Evolutionary conservation across 1,140 invertebrate species (phyloP).

Genomic region (Anoplolepis gracilipes): DNA sequence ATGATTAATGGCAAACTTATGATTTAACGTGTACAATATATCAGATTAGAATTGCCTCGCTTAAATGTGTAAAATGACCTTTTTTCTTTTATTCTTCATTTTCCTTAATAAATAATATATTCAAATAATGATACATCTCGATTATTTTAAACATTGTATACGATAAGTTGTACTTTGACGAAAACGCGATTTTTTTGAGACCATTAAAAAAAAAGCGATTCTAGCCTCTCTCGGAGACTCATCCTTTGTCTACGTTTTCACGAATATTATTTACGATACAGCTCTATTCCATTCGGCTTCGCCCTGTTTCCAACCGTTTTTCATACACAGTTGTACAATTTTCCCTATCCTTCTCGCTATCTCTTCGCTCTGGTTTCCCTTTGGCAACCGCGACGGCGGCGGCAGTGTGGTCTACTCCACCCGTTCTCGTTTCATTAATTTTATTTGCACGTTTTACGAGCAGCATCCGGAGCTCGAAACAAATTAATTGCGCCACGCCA

Average conservation of each 20-base stretch:
- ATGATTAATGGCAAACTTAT: no score
- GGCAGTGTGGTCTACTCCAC: conserved; percentile 16
- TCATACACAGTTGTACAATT: conserved; percentile 49
- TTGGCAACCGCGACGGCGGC: conserved; percentile 52
- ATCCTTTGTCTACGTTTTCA: neutral
- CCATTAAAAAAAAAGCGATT: neutral
- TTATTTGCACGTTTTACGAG: conserved; percentile 78
- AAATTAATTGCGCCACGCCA: conserved; percentile 78
- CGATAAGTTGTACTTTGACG: neutral
- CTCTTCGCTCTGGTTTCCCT: conserved; percentile 52
- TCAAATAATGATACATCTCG: neutral
- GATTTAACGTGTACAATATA: conserved; percentile 47
- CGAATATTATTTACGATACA: conserved; percentile 67
- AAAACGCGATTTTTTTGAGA: neutral
- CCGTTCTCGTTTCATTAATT: conserved; percentile 76
- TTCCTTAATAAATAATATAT: neutral
- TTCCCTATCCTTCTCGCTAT: conserved; percentile 30
- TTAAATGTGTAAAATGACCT: neutral
- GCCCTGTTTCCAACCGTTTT: conserved; percentile 47
- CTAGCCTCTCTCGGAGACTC: neutral
- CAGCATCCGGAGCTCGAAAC: conserved; percentile 76
- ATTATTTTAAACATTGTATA: neutral
- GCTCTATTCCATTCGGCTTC: conserved; percentile 44
- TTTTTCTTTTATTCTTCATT: neutral
- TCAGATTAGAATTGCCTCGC: conserved; percentile 41